Conservation (phyloP, 2,888 invertebrate genomes). For the Latheticus oryzae region DNA sequence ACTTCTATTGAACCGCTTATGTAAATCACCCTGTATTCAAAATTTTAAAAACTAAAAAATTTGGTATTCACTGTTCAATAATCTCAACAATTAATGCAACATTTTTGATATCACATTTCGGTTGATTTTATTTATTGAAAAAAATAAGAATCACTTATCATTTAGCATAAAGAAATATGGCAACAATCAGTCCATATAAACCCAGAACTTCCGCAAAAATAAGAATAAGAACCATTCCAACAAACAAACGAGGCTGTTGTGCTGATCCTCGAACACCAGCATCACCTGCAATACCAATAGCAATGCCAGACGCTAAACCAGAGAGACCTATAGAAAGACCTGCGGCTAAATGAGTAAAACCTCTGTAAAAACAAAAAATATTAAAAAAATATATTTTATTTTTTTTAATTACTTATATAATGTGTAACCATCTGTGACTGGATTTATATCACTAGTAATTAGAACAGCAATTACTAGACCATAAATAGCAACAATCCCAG, state of each 20-base stretch:
- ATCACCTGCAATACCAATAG: constrained; percentile 99
- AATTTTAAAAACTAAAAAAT: too few relatives aligned
- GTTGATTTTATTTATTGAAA: too few relatives aligned
- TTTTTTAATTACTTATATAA: constrained; percentile 90
- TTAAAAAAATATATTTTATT: too few relatives aligned
- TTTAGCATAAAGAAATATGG: constrained; percentile 98
- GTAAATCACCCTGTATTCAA: too few relatives aligned
- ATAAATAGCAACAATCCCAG: constrained; percentile 99
- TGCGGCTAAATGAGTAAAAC: constrained; percentile 97
- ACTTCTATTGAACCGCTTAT: too few relatives aligned
- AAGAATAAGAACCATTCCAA: constrained; percentile 99
- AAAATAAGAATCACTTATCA: constrained; percentile 63
- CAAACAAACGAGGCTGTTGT: constrained; percentile 99
- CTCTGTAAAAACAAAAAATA: constrained; percentile 84
- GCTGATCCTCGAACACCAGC: constrained; percentile 99
- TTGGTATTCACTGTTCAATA: too few relatives aligned
- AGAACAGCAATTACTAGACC: constrained; percentile 99
- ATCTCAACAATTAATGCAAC: too few relatives aligned
- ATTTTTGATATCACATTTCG: too few relatives aligned
- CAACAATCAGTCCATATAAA: constrained; percentile 99
- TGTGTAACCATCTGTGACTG: constrained; percentile 65
- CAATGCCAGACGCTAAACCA: constrained; percentile 98
- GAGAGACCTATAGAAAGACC: constrained; percentile 97
- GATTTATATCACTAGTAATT: constrained; percentile 86
- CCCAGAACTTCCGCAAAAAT: constrained; percentile 99